Percentiles rank a stretch among this genome's conserved stretches.
Evolutionary conservation across 2,113 vertebrate species (phyloP).

Genomic region (Rhineura floridana): DNA sequence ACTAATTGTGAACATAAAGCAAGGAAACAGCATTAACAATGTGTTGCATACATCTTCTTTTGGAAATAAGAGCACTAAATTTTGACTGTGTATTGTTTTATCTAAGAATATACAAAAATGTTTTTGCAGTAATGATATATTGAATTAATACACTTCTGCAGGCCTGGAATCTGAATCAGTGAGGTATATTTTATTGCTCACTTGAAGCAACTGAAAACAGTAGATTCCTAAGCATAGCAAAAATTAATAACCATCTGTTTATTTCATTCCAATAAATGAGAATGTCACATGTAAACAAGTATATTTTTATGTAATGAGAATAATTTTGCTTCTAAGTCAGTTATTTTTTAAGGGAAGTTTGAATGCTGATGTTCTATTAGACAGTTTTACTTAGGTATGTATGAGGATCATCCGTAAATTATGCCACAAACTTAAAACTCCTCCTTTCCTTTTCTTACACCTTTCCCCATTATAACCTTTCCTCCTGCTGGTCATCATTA

Average conservation of each 20-base stretch:
- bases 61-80: conserved; percentile 62
- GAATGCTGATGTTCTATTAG: conserved; percentile 19
- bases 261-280: conserved; percentile 32
- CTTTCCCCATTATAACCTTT: too few relatives aligned
- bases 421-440: not conserved
- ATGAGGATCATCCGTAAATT: not conserved
- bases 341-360: conserved; percentile 17
- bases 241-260: conserved; percentile 52
- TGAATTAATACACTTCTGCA: conserved; percentile 63
- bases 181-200: conserved; percentile 41
- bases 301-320: not conserved
- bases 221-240: conserved; percentile 37
- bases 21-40: conserved; percentile 7
- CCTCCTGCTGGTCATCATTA: too few relatives aligned
- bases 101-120: conserved; percentile 33
- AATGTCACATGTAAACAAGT: conserved; percentile 32
- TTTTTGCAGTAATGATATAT: conserved; percentile 62
- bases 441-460: too few relatives aligned
- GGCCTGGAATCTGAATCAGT: conserved; percentile 55
- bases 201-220: conserved; percentile 31
- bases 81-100: conserved; percentile 44
- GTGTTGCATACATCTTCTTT: conserved; percentile 33
- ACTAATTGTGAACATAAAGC: conserved; percentile 57
- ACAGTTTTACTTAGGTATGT: conserved; percentile 8
- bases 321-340: not conserved